phyloP scores from a whole-genome alignment of 2,113 vertebrate genomes.

The Galbula dea region DNA sequence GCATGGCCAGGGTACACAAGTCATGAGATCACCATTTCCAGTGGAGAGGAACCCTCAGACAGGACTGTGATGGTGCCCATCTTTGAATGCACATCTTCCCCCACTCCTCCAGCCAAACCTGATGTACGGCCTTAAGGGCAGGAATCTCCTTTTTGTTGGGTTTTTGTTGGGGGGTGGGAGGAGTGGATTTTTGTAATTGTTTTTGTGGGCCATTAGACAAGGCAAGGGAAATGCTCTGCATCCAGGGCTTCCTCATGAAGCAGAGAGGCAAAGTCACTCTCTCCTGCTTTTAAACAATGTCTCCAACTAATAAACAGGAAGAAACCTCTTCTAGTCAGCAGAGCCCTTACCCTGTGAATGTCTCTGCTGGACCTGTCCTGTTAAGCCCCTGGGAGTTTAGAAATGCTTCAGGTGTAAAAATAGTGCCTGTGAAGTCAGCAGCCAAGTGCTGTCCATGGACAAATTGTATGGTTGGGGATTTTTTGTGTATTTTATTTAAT shows the following conservation, averaged over 20 bases:
- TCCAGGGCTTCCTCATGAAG: not conserved
- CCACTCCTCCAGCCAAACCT: not conserved
- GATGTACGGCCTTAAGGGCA: not conserved
- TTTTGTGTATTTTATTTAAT: not conserved
- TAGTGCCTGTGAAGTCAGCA: not conserved
- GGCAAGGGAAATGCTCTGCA: not conserved
- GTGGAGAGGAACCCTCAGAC: not conserved
- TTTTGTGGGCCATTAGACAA: not conserved
- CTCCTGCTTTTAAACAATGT: not conserved
- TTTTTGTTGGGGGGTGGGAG: rapidly evolving
- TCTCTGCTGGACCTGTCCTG: not conserved
- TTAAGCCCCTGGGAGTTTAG: not conserved
- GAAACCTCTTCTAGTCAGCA: not conserved
- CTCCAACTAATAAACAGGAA: constrained; percentile 23
- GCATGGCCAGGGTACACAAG: not conserved
- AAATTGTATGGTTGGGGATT: no score
- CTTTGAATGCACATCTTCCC: not conserved
- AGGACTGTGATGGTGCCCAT: not conserved
- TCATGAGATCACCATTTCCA: no score
- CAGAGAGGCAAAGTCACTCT: not conserved
- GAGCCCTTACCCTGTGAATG: not conserved
- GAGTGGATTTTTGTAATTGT: not conserved
- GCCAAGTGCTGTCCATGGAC: not conserved
- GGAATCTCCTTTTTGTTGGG: not conserved
- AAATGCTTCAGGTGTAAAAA: not conserved